phyloP scores from a whole-genome alignment of 53 echinoderm and acorn worm species.

The Holothuria leucospilota region DNA sequence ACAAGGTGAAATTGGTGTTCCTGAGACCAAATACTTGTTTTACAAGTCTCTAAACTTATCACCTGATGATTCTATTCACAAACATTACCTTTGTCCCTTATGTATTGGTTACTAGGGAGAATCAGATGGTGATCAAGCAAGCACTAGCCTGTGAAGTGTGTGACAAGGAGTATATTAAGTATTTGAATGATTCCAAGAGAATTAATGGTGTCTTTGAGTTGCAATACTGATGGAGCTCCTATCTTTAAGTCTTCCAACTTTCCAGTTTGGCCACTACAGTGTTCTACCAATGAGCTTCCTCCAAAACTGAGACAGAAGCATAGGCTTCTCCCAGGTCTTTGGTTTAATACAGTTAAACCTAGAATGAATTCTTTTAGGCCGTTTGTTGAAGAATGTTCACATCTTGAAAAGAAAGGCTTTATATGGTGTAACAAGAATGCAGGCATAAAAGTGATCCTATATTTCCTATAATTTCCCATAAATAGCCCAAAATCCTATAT shows the following conservation, averaged over 20 bases:
- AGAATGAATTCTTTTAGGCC: constrained; percentile 48
- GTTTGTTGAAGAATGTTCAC: constrained; percentile 43
- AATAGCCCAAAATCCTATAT: no score
- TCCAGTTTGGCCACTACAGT: constrained; percentile 47
- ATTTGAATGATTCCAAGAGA: neutral
- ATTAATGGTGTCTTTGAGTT: constrained; percentile 41
- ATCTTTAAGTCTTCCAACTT: constrained; percentile 49
- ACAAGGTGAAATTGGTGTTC: neutral
- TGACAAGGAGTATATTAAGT: constrained; percentile 3
- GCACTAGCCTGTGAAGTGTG: constrained; percentile 29
- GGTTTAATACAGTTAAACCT: constrained; percentile 49
- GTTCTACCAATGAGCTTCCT: constrained; percentile 48
- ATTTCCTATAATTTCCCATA: no score
- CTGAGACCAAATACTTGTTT: constrained; percentile 34
- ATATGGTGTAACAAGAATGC: constrained; percentile 1
- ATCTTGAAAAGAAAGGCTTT: constrained; percentile 12
- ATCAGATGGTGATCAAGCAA: neutral
- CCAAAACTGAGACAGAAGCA: constrained; percentile 29
- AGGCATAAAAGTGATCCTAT: no score
- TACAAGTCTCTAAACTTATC: constrained; percentile 2
- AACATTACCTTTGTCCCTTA: constrained; percentile 37
- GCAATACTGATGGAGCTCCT: constrained; percentile 57
- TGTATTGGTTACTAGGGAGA: constrained; percentile 38
- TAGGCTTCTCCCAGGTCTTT: constrained; percentile 49
- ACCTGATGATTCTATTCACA: neutral